Conservation (phyloP, 2,797 vertebrate genomes). For the Phataginus tetradactyla region DNA sequence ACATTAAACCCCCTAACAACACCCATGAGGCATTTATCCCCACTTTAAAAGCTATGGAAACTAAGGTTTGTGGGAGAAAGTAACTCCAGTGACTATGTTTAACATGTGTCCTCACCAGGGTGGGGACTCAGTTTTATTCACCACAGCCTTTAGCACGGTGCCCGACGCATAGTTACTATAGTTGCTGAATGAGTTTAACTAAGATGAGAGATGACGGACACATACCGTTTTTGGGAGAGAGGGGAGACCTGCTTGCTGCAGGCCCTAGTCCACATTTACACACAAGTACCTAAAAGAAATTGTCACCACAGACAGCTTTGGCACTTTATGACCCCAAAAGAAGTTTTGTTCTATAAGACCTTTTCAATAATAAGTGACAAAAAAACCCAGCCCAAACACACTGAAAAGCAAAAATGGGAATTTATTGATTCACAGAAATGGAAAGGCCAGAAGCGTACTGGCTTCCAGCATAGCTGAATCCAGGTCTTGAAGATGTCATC, state of each 20-base stretch:
- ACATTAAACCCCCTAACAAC: neutral
- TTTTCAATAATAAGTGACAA: neutral
- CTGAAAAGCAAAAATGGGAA: conserved; percentile 2
- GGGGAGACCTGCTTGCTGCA: neutral
- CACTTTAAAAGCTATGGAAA: neutral
- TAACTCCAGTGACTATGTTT: neutral
- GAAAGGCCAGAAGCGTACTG: neutral
- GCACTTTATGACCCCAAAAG: neutral
- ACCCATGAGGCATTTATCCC: neutral
- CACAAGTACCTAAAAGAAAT: neutral
- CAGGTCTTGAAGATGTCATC: neutral
- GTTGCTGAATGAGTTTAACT: neutral
- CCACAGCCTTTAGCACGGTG: neutral
- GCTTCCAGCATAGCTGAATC: neutral
- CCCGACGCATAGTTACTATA: neutral
- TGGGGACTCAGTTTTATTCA: neutral
- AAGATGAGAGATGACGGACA: neutral
- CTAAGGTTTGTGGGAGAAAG: neutral
- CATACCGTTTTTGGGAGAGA: neutral
- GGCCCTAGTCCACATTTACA: neutral
- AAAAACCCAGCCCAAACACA: conserved; percentile 15
- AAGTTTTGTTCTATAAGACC: neutral
- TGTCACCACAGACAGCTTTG: neutral
- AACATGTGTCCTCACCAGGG: neutral
- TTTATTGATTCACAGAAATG: neutral